Percentiles rank a stretch among this genome's conserved stretches.
Evolutionary conservation across 2,888 invertebrate species (phyloP).

Genomic region (Piscicola geometra): DNA sequence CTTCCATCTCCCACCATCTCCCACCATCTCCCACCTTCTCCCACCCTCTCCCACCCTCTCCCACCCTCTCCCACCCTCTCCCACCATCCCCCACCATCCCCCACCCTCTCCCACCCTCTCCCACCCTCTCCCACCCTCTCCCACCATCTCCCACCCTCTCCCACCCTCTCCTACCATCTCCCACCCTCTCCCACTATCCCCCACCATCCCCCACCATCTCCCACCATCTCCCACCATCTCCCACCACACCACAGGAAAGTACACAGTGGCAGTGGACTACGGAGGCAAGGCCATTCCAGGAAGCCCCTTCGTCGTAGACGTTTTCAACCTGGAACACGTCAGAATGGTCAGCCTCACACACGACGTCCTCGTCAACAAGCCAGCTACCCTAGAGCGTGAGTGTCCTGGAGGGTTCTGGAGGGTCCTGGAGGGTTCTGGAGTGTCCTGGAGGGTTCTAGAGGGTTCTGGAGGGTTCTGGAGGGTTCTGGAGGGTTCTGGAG

Average conservation of each 20-base stretch:
- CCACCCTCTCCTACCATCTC: constrained; percentile 32
- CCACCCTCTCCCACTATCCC: constrained; percentile 32
- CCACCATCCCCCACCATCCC: constrained; percentile 34
- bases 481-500: too few relatives aligned
- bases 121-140: constrained; percentile 33
- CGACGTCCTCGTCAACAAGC: constrained; percentile 66
- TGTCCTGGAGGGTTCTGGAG: too few relatives aligned
- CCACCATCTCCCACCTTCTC: background rate
- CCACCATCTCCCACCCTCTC: constrained; percentile 34
- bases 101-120: constrained; percentile 34
- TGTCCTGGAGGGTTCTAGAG: too few relatives aligned
- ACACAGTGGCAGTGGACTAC: constrained; percentile 59
- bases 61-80: constrained; percentile 31
- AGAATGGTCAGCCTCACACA: constrained; percentile 81
- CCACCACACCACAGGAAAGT: constrained; percentile 54
- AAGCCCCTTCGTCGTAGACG: constrained; percentile 62
- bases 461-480: too few relatives aligned
- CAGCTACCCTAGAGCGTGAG: constrained; percentile 92
- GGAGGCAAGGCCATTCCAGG: constrained; percentile 55
- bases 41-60: constrained; percentile 31
- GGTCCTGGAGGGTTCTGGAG: too few relatives aligned
- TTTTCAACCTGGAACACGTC: constrained; percentile 67
- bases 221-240: constrained; percentile 33
- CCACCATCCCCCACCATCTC: constrained; percentile 34
- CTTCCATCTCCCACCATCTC: background rate